Percentiles rank a stretch among this genome's conserved stretches.
phyloP scores from a whole-genome alignment of 2,888 invertebrate genomes.

The Cryptops parisi region DNA sequence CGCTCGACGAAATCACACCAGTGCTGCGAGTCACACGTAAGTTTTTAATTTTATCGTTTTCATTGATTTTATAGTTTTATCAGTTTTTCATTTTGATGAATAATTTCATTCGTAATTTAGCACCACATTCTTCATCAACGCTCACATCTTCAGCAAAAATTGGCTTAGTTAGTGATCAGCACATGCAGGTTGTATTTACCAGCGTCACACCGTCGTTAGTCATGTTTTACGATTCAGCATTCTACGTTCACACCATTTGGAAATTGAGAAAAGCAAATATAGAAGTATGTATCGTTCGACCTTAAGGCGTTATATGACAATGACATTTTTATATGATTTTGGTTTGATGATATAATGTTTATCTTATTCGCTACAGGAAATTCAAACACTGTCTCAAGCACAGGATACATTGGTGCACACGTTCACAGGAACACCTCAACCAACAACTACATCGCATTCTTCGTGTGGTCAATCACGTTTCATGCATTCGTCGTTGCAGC shows the following conservation, averaged over 20 bases:
- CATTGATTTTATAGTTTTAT: too few species aligned
- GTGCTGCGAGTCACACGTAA: constrained; percentile 36
- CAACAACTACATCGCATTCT: background rate
- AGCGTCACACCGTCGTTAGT: constrained; percentile 63
- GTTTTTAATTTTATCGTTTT: background rate
- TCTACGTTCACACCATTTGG: constrained; percentile 67
- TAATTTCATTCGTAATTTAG: too few species aligned
- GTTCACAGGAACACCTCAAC: background rate
- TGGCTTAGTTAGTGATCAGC: constrained; percentile 37
- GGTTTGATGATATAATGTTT: too few species aligned
- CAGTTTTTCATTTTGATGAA: too few species aligned
- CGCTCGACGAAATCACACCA: constrained; percentile 79
- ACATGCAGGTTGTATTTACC: constrained; percentile 56
- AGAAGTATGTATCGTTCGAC: constrained; percentile 49
- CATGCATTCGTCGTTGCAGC: constrained; percentile 26
- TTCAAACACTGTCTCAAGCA: background rate
- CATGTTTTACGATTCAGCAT: constrained; percentile 59
- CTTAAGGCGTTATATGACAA: too few species aligned
- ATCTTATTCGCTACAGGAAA: too few species aligned
- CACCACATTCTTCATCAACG: background rate
- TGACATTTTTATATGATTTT: too few species aligned
- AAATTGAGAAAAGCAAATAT: constrained; percentile 55
- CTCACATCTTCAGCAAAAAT: constrained; percentile 3
- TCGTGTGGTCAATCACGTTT: constrained; percentile 19
- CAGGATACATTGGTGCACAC: background rate